phyloP scores from a whole-genome alignment of 2,113 vertebrate species.

The Ophthalmolycus amberensis region DNA sequence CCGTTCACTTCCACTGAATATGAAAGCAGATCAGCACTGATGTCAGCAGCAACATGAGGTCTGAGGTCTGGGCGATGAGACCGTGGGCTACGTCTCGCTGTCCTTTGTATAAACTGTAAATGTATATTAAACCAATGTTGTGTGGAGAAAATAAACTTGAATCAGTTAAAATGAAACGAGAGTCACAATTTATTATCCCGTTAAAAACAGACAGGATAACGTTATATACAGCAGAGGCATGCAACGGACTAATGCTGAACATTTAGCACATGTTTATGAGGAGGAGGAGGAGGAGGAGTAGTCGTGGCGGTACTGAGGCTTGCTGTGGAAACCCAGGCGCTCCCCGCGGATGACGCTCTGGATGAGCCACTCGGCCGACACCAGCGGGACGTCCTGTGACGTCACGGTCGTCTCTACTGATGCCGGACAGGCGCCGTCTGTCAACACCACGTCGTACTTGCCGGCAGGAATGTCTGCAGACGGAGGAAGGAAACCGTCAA shows the following conservation, averaged over 20 bases:
- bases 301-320: conserved; percentile 89
- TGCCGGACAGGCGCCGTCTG: conserved; percentile 87
- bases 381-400: conserved; percentile 88
- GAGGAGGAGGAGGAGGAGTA: conserved; percentile 75
- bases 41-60: too few species aligned
- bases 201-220: conserved; percentile 91
- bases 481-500: rapidly evolving
- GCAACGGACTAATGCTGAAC: conserved; percentile 86
- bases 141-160: conserved; percentile 52
- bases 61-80: too few species aligned
- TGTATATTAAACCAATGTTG: conserved; percentile 8
- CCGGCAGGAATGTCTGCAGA: conserved; percentile 87
- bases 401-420: conserved; percentile 85
- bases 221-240: conserved; percentile 94
- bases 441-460: conserved; percentile 91
- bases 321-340: conserved; percentile 86
- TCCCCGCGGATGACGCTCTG: conserved; percentile 93
- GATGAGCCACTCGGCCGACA: conserved; percentile 95
- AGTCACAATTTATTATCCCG: conserved; percentile 91
- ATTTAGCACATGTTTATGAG: conserved; percentile 71
- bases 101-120: conserved; percentile 65
- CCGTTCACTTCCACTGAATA: too few species aligned
- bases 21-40: too few species aligned
- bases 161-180: conserved; percentile 84
- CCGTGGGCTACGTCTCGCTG: too few species aligned